A percentile compares a stretch with the other conserved stretches of the same genome.
Evolutionary conservation across 2,797 vertebrate genomes (phyloP).

Genomic region (Cichlasoma orientale): DNA sequence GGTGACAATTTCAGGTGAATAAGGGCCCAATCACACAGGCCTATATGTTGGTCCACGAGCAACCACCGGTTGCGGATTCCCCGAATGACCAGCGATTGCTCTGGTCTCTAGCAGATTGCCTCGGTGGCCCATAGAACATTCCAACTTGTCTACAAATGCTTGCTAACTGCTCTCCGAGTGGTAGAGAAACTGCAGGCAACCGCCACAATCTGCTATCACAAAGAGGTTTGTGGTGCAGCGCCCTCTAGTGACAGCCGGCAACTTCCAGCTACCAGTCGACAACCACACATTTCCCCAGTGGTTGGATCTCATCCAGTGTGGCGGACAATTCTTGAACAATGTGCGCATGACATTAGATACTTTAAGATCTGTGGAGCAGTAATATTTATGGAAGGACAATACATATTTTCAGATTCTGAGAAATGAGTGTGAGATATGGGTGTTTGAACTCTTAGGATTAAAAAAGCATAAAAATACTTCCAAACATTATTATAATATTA

Average conservation of each 20-base stretch:
- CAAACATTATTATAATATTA: not conserved
- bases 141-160: not conserved
- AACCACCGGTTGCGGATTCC: accelerated
- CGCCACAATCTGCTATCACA: not conserved
- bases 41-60: no score
- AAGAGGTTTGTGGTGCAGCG: not conserved
- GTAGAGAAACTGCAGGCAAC: not conserved
- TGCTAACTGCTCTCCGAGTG: not conserved
- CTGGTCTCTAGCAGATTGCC: not conserved
- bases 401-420: not conserved
- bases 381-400: not conserved
- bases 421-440: not conserved
- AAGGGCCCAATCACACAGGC: no score
- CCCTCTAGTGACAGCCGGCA: not conserved
- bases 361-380: not conserved
- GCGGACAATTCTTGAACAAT: not conserved
- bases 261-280: no score
- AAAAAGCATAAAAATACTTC: not conserved
- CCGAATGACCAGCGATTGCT: not conserved
- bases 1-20: not conserved
- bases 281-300: not conserved
- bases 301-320: no score
- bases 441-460: not conserved
- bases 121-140: not conserved
- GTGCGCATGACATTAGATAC: not conserved